Base-by-base conservation (phyloP, 2,797 vertebrate species). In the Cirrhinus molitorella region DNA sequence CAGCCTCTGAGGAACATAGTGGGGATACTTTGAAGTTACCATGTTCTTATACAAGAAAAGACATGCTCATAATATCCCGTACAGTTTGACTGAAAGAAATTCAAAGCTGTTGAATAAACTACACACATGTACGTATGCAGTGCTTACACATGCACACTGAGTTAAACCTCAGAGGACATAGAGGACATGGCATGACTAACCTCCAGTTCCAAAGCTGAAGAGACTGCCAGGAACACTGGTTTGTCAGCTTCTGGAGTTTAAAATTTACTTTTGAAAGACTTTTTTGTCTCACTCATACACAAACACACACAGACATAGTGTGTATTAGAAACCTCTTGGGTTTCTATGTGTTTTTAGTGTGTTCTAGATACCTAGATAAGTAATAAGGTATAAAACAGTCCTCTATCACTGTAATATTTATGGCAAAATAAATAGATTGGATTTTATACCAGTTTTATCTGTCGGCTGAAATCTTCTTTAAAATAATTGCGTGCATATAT, bases 11-110 rank as follows among this genome's bases (percentile, higher is more conserved):
- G 45, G 40, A 45, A 82, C 83, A 83, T 63, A 55, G 61, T 12
- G n/a, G 28, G 47, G 37, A 65, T 55, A 63, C 85, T 88, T 87
- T 87, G 77, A 85, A 85, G 77, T 80, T 12, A 53, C 65, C 25
- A 12, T 63, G 79, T 70, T 83, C 51, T 83, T 78, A 80, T 72
- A 67, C 8, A 7, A 68, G 59, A 73, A 81, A 82, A 66, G 25
- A 74, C 23, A 65, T 75, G 47, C 66, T 80, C 55, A 72, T 34
- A 79, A 34, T 86, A 51, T 63, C 13, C 19, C 73, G 68, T 59
- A 61, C 63, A 49, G 71, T 67, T 47, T 16, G 37, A 67, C 9
- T 47, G 25, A 31, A 81, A 71, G 23, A 66, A 85, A 57, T 57
- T 21, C 5, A 43, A 51, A 75, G 37, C 61, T 86, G 78, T 83